These are phyloP conservation scores for Paraplagusia blochii DNA, from an alignment of 2,113 vertebrate species.

Conservation along the genomic window DNA sequence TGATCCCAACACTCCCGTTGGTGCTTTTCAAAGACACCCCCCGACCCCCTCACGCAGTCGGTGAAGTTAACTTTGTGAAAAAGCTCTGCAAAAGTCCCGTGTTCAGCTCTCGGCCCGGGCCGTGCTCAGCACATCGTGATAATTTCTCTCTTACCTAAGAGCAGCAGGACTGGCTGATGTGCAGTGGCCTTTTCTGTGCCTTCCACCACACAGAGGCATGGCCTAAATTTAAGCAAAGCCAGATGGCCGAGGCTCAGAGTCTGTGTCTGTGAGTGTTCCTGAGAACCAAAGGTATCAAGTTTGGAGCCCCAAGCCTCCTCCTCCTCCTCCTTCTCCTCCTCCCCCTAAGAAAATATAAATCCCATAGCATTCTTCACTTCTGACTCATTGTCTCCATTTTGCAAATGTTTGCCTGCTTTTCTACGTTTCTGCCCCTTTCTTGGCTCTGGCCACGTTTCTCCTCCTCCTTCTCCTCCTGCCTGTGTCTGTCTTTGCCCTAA, in stretches of 20 bases:
- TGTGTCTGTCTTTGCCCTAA: conserved; percentile 32
- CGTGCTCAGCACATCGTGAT: background rate
- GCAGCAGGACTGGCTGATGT: background rate
- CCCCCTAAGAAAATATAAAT: conserved; percentile 69
- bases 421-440: conserved; percentile 39
- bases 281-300: conserved; percentile 54
- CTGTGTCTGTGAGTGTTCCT: conserved; percentile 24
- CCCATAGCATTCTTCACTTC: conserved; percentile 69
- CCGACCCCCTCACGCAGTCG: conserved; percentile 23
- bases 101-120: background rate
- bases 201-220: background rate
- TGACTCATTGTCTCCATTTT: conserved; percentile 74
- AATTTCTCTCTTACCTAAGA: conserved; percentile 13
- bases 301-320: conserved; percentile 31
- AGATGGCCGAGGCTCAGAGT: conserved; percentile 15
- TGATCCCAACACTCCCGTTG: conserved; percentile 36
- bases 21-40: conserved; percentile 47
- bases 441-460: conserved; percentile 45
- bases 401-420: conserved; percentile 36
- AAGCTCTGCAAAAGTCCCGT: conserved; percentile 11
- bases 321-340: conserved; percentile 40
- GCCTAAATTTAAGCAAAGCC: conserved; percentile 16
- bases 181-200: background rate
- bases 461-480: conserved; percentile 35
- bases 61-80: conserved; percentile 44